phyloP scores from a whole-genome alignment of 2,888 invertebrate species.

The Ormyrus pomaceus region DNA sequence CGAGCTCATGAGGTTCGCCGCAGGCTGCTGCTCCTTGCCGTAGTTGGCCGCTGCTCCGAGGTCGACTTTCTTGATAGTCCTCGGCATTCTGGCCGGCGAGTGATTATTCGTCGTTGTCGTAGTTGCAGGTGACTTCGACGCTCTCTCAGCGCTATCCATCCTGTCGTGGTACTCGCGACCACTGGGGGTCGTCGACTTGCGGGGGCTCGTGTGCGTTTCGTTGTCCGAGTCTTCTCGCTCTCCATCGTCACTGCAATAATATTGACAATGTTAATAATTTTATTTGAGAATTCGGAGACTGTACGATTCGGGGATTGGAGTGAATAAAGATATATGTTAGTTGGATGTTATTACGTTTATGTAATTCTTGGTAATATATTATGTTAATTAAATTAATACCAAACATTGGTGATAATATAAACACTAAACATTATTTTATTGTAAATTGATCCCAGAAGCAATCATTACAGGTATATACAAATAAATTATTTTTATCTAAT shows the following conservation, averaged over 20 bases:
- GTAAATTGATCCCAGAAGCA: no score
- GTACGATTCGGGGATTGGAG: no score
- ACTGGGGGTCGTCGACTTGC: conserved; percentile 56
- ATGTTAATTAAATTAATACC: no score
- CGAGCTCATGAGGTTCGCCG: conserved; percentile 61
- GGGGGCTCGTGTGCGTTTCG: conserved; percentile 77
- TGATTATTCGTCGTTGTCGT: conserved; percentile 68
- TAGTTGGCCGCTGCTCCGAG: conserved; percentile 84
- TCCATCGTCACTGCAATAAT: conserved; percentile 77
- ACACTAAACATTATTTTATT: no score
- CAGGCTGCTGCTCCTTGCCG: conserved; percentile 75
- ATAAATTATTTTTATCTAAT: no score
- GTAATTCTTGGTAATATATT: no score
- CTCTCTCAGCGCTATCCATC: conserved; percentile 70
- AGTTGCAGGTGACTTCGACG: conserved; percentile 72
- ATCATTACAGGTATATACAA: no score
- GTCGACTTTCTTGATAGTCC: conserved; percentile 79
- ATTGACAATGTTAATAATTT: neutral
- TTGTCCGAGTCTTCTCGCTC: conserved; percentile 84
- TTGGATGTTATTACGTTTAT: no score
- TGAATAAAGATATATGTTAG: no score
- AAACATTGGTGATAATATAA: no score
- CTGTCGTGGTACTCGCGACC: conserved; percentile 78
- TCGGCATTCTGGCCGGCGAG: conserved; percentile 74
- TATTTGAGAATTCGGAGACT: neutral